Conservation (phyloP, 23 tunicate species). For the Clavelina lepadiformis region DNA sequence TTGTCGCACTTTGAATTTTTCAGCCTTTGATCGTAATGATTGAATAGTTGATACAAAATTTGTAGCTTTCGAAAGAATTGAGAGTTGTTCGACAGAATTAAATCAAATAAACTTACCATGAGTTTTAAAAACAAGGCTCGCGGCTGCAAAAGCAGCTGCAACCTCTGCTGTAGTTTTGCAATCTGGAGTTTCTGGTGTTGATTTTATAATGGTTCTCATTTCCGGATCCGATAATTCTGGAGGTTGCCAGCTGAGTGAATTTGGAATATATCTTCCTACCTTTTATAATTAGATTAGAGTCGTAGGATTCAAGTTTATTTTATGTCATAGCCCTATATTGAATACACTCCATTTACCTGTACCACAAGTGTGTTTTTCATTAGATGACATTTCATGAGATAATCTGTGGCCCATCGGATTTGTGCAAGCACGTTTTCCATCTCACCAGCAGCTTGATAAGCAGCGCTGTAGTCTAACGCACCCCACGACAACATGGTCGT, state of each 20-base stretch:
- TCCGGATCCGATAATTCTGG: constrained; percentile 38
- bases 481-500: constrained; percentile 91
- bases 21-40: too few species aligned
- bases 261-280: constrained; percentile 53
- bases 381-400: constrained; percentile 57
- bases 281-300: too few species aligned
- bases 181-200: constrained; percentile 35
- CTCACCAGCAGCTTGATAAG: constrained; percentile 58
- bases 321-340: too few species aligned
- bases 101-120: too few species aligned
- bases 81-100: too few species aligned
- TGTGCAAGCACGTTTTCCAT: constrained; percentile 21
- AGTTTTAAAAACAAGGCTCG: constrained; percentile 46
- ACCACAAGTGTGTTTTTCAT: constrained; percentile 42
- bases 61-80: too few species aligned
- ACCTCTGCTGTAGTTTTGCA: constrained; percentile 68
- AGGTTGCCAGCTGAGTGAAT: constrained; percentile 30
- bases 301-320: too few species aligned
- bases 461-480: constrained; percentile 53
- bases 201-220: constrained; percentile 21
- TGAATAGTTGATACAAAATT: too few species aligned
- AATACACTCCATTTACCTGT: too few species aligned
- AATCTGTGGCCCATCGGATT: constrained; percentile 53
- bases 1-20: too few species aligned
- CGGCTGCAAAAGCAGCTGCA: constrained; percentile 78